Percentiles rank a stretch among this genome's conserved stretches.
These are phyloP conservation scores for Matsumyia berberina DNA, from an alignment of 2,888 invertebrate genomes.

Conservation along the genomic window DNA sequence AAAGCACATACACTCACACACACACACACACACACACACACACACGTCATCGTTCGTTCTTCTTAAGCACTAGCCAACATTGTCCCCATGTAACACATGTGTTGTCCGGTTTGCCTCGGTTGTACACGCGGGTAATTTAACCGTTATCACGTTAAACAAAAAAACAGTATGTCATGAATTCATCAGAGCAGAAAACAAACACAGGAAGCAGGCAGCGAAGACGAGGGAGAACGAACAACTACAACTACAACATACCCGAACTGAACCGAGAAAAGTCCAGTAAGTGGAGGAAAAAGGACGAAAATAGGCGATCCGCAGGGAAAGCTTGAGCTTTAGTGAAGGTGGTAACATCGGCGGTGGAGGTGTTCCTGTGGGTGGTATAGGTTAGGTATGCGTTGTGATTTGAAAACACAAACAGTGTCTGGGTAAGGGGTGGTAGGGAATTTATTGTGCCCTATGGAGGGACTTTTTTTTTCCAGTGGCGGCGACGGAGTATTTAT, in stretches of 20 bases:
- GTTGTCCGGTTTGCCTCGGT: slow-evolving; percentile 38
- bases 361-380: background rate
- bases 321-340: background rate
- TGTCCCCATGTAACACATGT: slow-evolving; percentile 46
- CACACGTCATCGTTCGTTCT: slow-evolving; percentile 24
- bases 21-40: background rate
- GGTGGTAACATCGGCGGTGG: background rate
- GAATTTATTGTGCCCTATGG: slow-evolving; percentile 26
- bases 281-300: background rate
- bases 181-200: slow-evolving; percentile 70
- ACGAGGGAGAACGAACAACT: slow-evolving; percentile 7
- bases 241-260: background rate
- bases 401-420: slow-evolving; percentile 16
- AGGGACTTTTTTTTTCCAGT: slow-evolving; percentile 16
- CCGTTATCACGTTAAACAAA: slow-evolving; percentile 61
- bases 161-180: slow-evolving; percentile 61
- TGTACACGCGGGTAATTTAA: slow-evolving; percentile 69
- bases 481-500: slow-evolving; percentile 10
- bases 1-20: background rate
- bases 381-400: background rate
- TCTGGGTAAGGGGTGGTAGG: slow-evolving; percentile 16
- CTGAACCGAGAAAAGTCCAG: slow-evolving; percentile 30
- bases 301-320: slow-evolving; percentile 4
- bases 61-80: slow-evolving; percentile 45
- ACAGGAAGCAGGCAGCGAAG: slow-evolving; percentile 43